Evolutionary conservation across 2,113 vertebrate species (phyloP).

Genomic region (Edolisoma coerulescens): DNA sequence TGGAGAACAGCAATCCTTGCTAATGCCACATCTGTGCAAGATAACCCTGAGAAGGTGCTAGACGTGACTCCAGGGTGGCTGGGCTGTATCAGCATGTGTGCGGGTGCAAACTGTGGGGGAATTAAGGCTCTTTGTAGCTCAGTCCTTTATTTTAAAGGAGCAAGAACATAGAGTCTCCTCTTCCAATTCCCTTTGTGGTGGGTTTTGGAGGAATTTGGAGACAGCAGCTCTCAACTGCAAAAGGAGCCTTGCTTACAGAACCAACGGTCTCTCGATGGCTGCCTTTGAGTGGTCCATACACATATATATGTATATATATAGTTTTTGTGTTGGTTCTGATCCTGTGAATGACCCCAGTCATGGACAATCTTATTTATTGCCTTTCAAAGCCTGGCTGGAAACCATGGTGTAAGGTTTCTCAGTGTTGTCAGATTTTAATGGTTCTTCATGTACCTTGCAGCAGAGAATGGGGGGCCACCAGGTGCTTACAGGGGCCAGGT

Average conservation of each 20-base stretch:
- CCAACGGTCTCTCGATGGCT: fast-evolving
- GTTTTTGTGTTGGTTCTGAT: background rate
- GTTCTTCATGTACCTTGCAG: background rate
- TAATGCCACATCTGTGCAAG: background rate
- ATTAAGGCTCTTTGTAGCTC: background rate
- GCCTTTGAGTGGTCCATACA: background rate
- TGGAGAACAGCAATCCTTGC: background rate
- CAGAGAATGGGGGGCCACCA: background rate
- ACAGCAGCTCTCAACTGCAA: background rate
- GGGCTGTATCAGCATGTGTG: background rate
- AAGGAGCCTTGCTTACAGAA: background rate
- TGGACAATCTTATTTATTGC: background rate
- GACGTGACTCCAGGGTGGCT: background rate
- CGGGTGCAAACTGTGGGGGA: too few species aligned
- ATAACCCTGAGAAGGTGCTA: background rate
- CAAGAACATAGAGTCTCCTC: fast-evolving
- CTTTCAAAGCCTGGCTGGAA: background rate
- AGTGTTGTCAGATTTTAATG: background rate
- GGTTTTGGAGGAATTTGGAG: background rate
- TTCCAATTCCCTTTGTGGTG: fast-evolving
- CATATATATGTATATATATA: fast-evolving
- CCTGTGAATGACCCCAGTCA: background rate
- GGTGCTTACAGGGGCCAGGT: background rate
- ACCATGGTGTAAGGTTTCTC: background rate
- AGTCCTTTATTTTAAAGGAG: background rate